These are phyloP conservation scores for Meiosimyza decipiens DNA, from an alignment of 2,888 invertebrate genomes.

Conservation along the genomic window DNA sequence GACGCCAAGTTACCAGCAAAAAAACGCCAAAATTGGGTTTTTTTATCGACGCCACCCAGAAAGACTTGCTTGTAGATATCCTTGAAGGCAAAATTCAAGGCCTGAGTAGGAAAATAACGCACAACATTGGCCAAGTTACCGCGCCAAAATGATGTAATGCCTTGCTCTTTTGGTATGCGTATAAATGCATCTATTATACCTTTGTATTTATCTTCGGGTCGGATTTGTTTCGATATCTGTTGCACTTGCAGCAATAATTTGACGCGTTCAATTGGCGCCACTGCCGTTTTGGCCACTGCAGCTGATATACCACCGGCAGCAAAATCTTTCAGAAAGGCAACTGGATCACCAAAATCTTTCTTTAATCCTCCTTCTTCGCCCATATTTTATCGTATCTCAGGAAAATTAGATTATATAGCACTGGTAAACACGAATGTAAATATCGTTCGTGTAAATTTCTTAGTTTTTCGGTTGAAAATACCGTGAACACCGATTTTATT, in stretches of 20 bases:
- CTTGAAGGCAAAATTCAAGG: conserved; percentile 91
- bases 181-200: conserved; percentile 81
- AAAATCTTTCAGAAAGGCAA: conserved; percentile 85
- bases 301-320: conserved; percentile 88
- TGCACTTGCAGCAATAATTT: conserved; percentile 91
- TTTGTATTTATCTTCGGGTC: conserved; percentile 86
- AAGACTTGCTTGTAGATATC: conserved; percentile 81
- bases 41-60: conserved; percentile 78
- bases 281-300: conserved; percentile 88
- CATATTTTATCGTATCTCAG: conserved; percentile 31
- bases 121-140: conserved; percentile 92
- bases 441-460: no score
- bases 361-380: conserved; percentile 37
- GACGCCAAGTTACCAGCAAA: conserved; percentile 86
- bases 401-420: no score
- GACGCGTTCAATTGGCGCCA: conserved; percentile 91
- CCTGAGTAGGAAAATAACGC: conserved; percentile 90
- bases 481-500: no score
- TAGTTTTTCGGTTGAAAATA: no score
- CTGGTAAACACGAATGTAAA: no score
- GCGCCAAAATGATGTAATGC: conserved; percentile 84
- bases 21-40: conserved; percentile 84
- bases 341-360: conserved; percentile 71
- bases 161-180: conserved; percentile 84
- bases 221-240: conserved; percentile 85